phyloP scores from a whole-genome alignment of 1,140 invertebrate genomes.

The Popillia japonica region DNA sequence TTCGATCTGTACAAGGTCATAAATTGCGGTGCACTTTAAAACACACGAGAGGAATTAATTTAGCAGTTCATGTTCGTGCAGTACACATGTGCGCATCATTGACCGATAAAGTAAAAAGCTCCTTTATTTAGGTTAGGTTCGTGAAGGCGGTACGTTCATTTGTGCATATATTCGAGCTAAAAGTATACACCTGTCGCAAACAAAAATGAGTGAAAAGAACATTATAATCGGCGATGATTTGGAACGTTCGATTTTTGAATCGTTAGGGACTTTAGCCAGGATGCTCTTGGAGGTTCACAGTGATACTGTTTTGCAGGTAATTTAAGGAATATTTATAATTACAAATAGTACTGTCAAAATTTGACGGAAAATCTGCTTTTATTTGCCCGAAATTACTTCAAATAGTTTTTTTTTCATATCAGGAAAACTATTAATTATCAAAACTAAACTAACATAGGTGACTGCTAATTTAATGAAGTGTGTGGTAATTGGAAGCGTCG shows the following conservation, averaged over 20 bases:
- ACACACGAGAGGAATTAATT: neutral
- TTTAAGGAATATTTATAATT: neutral
- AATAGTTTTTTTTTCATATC: no score
- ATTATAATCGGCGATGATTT: constrained; percentile 45
- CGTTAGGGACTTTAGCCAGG: constrained; percentile 42
- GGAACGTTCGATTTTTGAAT: constrained; percentile 42
- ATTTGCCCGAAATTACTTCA: neutral
- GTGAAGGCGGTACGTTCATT: neutral
- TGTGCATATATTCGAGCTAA: neutral
- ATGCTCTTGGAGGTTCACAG: constrained; percentile 40
- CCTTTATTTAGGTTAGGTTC: constrained; percentile 11
- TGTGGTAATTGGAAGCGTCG: no score
- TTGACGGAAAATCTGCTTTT: neutral
- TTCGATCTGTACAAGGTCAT: neutral
- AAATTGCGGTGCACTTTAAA: constrained; percentile 12
- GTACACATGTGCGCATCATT: neutral
- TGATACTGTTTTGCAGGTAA: constrained; percentile 48
- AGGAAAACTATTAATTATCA: no score
- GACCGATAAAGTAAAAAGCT: neutral
- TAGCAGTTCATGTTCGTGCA: neutral
- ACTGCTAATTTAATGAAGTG: no score
- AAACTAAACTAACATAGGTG: no score
- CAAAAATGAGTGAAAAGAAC: constrained; percentile 49
- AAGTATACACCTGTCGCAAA: neutral
- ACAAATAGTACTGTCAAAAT: neutral